Conservation (phyloP, 92 coral and sea anemone genomes). For the Umimayanthus kanabou region DNA sequence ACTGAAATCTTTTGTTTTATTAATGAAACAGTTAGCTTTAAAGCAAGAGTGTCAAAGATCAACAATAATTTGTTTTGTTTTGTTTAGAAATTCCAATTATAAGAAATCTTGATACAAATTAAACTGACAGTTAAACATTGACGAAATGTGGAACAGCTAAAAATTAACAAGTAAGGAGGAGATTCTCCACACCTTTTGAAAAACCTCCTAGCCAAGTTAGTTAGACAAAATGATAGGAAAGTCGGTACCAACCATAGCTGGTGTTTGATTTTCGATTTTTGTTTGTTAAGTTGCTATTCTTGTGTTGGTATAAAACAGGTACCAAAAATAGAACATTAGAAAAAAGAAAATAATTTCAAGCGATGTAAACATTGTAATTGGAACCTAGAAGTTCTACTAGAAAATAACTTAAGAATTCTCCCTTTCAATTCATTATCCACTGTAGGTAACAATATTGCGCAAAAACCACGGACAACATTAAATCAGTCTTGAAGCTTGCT, state of each 20-base stretch:
- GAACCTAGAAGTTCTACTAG: background rate
- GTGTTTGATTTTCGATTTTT: constrained; percentile 26
- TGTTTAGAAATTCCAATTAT: constrained; percentile 8
- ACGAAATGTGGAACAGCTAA: background rate
- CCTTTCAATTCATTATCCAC: background rate
- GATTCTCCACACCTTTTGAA: background rate
- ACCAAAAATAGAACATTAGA: constrained; percentile 17
- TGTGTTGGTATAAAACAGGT: constrained; percentile 29
- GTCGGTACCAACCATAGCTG: constrained; percentile 35
- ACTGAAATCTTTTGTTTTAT: constrained; percentile 27
- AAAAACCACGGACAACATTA: background rate
- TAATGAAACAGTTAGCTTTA: constrained; percentile 15
- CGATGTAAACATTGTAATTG: background rate
- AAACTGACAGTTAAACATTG: background rate
- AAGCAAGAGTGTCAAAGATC: constrained; percentile 23
- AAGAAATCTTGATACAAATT: background rate
- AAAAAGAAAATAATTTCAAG: background rate
- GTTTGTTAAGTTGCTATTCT: constrained; percentile 28
- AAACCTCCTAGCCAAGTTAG: background rate
- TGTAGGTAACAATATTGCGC: background rate
- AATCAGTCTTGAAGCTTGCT: background rate
- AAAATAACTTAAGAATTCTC: background rate
- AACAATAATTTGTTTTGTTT: constrained; percentile 21
- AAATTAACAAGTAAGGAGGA: background rate
- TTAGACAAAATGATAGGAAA: background rate